These are phyloP conservation scores for Triplophysa bombifrons DNA, from an alignment of 2,797 vertebrate species.

Conservation along the genomic window DNA sequence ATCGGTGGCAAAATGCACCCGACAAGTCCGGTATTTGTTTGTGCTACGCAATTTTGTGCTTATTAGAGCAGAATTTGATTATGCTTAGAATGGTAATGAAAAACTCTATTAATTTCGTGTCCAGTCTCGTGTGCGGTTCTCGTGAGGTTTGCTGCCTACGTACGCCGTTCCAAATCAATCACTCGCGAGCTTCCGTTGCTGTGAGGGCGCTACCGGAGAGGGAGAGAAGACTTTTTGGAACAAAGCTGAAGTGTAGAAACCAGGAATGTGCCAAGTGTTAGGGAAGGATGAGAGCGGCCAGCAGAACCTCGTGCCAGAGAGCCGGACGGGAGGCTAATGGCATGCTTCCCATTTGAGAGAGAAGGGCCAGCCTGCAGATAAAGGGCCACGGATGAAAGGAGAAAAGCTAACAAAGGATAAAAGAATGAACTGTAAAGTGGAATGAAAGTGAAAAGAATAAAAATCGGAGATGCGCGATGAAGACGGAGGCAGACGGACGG, in stretches of 20 bases:
- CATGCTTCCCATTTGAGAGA: constrained; percentile 32
- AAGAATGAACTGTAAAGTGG: constrained; percentile 49
- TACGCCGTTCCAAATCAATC: background rate
- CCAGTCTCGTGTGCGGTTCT: background rate
- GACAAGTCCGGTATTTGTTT: background rate
- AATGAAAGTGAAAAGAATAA: constrained; percentile 40
- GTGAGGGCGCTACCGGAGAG: background rate
- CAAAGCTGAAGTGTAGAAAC: background rate
- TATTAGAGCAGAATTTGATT: background rate
- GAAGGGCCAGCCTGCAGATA: constrained; percentile 24
- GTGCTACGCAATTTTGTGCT: background rate
- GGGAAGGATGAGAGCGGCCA: background rate
- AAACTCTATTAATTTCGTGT: background rate
- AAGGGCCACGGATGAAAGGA: constrained; percentile 45
- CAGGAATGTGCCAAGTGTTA: background rate
- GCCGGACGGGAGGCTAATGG: constrained; percentile 10
- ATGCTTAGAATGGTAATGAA: background rate
- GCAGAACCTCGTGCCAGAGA: background rate
- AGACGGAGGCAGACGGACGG: constrained; percentile 21
- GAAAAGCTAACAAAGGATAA: constrained; percentile 49
- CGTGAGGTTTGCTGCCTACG: background rate
- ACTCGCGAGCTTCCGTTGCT: background rate
- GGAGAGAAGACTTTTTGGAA: background rate
- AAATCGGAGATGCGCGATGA: constrained; percentile 10
- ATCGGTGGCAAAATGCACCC: background rate